These are phyloP conservation scores for Gnathonemus echidnorhynchus DNA, from an alignment of 2,113 vertebrate species.

Conservation along the genomic window DNA sequence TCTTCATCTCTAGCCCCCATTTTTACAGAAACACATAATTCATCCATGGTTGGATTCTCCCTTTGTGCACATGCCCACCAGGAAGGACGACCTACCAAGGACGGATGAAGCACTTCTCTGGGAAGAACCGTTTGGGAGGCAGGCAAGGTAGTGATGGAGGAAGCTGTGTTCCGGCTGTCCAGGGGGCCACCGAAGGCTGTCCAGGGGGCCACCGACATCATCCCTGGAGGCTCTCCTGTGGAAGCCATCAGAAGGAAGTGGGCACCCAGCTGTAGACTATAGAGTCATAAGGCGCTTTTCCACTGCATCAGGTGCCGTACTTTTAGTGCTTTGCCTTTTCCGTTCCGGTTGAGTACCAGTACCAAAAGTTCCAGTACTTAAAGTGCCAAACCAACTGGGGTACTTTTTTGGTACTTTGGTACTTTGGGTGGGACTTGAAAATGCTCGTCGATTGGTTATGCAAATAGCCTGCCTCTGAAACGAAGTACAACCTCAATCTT, in stretches of 20 bases:
- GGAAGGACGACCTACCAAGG: conserved; percentile 45
- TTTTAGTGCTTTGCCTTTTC: neutral
- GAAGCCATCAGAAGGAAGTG: neutral
- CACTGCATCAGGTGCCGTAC: neutral
- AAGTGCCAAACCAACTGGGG: neutral
- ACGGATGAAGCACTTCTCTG: conserved; percentile 44
- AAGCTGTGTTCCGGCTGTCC: conserved; percentile 52
- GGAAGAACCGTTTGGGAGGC: conserved; percentile 38
- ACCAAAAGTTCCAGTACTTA: neutral
- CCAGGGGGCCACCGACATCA: conserved; percentile 41
- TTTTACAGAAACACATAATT: neutral
- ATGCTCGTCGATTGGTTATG: neutral
- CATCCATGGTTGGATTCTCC: neutral
- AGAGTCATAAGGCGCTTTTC: neutral
- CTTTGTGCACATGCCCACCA: neutral
- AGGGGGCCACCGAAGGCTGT: conserved; percentile 39
- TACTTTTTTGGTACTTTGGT: neutral
- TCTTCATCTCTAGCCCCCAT: neutral
- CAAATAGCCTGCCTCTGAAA: neutral
- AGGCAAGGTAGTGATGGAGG: conserved; percentile 55
- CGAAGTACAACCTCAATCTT: neutral
- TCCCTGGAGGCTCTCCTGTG: conserved; percentile 49
- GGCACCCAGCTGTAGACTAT: neutral
- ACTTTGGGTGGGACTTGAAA: neutral
- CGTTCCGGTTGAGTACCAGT: neutral